Evolutionary conservation across 2,888 invertebrate genomes (phyloP), one percentile per base, ranked within the genome.

Genomic region (Idaea straminata): DNA sequence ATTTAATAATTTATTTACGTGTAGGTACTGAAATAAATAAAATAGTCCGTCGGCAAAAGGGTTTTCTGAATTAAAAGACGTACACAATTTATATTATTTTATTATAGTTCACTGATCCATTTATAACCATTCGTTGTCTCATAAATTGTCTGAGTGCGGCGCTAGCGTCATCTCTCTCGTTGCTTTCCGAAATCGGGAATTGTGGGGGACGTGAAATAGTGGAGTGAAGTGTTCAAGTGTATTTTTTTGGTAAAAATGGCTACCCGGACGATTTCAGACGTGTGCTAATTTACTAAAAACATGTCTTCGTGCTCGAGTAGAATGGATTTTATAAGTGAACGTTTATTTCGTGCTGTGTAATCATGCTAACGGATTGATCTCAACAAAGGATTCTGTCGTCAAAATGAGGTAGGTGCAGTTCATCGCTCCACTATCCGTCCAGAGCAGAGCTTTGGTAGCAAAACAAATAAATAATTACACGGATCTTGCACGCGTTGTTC

Each of bases 331-430:
- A 73, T 88, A 86, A 88, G 91, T 92, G 91, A 91, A 91, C 89
- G 88, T 86, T 89, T 89, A 86, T 88, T 87, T 83, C 83, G 91
- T 90, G 89, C 81, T 83, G 88, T 92, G 91, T 88, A 89, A 84
- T 90, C 88, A 90, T 89, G 90, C 86, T 84, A 84, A 76, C 79
- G 91, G 91, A 91, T 91, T 91, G 85, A 83, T 87, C 87, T 83
- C 88, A 83, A 91, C 89, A 90, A 89, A 90, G 89, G 89, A 89
- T 83, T 84, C 83, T 74, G 84, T 82, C 85, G 76, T 84, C 88
- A 91, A 91, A 89, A 92, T 92, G 92, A 92, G 92, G 92, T 92
- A 88, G 74, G 92, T 89, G 74, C 75, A 85, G 86, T 88, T 88
- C 86, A 89, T 88, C 88, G 87, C 80, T 83, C 87, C 75, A 82